Evolutionary conservation across 53 echinoderm and acorn worm genomes (phyloP).

Genomic region (Patiria pectinifera): DNA sequence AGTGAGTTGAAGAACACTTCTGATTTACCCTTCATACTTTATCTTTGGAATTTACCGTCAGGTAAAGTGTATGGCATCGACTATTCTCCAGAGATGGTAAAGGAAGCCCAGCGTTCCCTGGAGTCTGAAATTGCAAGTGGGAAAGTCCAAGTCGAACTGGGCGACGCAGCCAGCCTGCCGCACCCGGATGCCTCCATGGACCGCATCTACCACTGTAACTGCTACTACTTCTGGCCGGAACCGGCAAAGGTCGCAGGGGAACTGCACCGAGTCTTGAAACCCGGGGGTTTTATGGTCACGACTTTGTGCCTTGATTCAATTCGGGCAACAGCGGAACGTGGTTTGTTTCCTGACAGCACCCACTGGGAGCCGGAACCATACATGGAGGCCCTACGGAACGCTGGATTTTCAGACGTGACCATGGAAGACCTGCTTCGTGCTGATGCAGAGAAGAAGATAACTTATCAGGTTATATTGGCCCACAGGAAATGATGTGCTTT

Average conservation of each 20-base stretch:
- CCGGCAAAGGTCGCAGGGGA: conserved; percentile 52
- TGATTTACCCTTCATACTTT: too few species aligned
- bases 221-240: conserved; percentile 98
- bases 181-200: conserved; percentile 81
- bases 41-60: background rate
- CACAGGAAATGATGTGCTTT: too few species aligned
- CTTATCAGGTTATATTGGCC: conserved; percentile 37
- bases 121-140: conserved; percentile 70
- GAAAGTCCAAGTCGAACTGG: conserved; percentile 68
- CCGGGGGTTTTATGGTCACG: conserved; percentile 84
- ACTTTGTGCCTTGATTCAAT: conserved; percentile 46
- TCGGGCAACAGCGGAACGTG: conserved; percentile 8
- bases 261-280: conserved; percentile 79
- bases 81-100: conserved; percentile 82
- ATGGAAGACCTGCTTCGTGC: conserved; percentile 64
- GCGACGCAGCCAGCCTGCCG: conserved; percentile 77
- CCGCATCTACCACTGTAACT: conserved; percentile 87
- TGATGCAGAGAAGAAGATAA: background rate
- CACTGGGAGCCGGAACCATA: conserved; percentile 71
- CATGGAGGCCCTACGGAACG: conserved; percentile 71
- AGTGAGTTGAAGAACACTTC: too few species aligned
- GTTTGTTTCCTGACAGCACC: conserved; percentile 48
- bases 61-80: conserved; percentile 89
- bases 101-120: conserved; percentile 58
- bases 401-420: conserved; percentile 66